These are phyloP conservation scores for Ptychochromis oligacanthus DNA, from an alignment of 2,113 vertebrate genomes.

Conservation along the genomic window DNA sequence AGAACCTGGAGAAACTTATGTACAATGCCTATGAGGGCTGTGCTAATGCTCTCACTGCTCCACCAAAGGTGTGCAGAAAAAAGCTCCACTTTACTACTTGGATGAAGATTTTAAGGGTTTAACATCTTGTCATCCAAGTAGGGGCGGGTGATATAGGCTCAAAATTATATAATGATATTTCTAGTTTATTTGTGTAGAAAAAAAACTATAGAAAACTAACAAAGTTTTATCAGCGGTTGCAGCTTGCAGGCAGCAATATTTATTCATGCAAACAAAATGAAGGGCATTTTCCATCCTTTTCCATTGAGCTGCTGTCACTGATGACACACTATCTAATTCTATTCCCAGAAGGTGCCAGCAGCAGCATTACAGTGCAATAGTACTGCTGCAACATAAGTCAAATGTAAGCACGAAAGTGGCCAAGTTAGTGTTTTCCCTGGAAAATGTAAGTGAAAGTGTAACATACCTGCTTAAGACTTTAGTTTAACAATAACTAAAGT, in stretches of 20 bases:
- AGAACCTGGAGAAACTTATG: constrained; percentile 98
- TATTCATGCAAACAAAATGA: background rate
- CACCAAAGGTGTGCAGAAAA: constrained; percentile 87
- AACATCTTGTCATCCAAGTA: fast-evolving
- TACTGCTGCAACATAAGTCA: no score
- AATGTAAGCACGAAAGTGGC: no score
- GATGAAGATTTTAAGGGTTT: fast-evolving
- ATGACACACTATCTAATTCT: background rate
- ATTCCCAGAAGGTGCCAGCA: background rate
- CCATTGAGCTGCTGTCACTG: background rate
- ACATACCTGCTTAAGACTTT: no score
- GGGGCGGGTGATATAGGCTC: background rate
- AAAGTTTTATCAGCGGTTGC: background rate
- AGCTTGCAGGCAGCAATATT: background rate
- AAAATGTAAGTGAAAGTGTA: no score
- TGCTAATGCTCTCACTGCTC: constrained; percentile 93
- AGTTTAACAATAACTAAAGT: no score
- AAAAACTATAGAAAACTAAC: background rate
- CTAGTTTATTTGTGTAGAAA: background rate
- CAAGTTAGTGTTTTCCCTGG: no score
- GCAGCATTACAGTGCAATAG: no score
- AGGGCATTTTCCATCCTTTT: background rate
- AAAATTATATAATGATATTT: background rate
- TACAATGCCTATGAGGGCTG: constrained; percentile 99
- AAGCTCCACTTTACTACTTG: background rate